Evolutionary conservation across 1,140 invertebrate genomes (phyloP), one percentile per base, ranked within the genome.

Genomic region (Artemia franciscana): DNA sequence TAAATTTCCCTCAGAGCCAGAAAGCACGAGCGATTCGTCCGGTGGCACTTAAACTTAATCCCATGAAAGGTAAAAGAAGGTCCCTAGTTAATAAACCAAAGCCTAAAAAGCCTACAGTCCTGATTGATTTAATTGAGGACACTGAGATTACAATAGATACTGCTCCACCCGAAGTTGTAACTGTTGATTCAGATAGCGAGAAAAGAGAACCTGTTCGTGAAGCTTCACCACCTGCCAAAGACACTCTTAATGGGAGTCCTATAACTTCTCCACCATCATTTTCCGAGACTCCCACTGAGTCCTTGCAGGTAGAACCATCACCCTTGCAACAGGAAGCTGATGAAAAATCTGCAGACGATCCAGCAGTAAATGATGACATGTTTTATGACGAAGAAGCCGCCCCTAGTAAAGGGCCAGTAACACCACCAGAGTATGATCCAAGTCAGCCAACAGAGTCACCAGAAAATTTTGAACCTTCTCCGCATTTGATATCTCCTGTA

Each of bases 391-490:
- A 58, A 66, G 64, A 60, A 64, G 62, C 21, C 65, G 65, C 64
- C 18, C 66, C 66, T 57, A 62, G 63, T 39, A 65, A 63, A n/a
- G 65, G 63, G 28, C 65, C 63, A 26, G 66, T 65, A 5, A 66
- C 66, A 18, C 65, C 66, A 26, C 65, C 65, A 4, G 84, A 80
- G 3, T 90, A 89, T 70, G 86, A 89, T 80, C 87, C 87, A 1
- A 89, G 87, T 70, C 86, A 88, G 69, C 86, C 86, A 1, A 88
- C 86, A 1, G 86, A 86, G 69, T 88, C 85, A 3, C 78, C 85
- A 21, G 63, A 63, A 62, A 57, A 9, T 56, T 57, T 15, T 60
- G 63, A 27, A 59, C 59, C 12, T 62, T 65, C 26, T 60, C 65
- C n/a, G 59, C 64, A 9, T 64, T 64, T 9, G 23, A 60, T 57